These are phyloP conservation scores for Engystomops pustulosus DNA, from an alignment of 2,113 vertebrate genomes.

Conservation along the genomic window DNA sequence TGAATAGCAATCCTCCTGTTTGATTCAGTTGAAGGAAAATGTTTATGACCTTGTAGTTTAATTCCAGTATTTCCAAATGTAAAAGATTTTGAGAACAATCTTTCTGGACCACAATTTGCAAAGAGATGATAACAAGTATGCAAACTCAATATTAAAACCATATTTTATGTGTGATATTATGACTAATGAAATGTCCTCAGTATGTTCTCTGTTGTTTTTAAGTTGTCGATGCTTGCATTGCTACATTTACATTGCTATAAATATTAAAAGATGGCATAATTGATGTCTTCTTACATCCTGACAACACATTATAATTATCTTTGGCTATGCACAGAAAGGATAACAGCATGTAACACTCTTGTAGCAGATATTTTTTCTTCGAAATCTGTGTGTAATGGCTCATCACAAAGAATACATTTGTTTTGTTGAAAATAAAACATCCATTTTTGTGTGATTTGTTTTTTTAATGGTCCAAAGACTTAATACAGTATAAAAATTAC, in stretches of 20 bases:
- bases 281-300: slow-evolving; percentile 45
- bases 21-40: not conserved
- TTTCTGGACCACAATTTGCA: not conserved
- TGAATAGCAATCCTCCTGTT: not conserved
- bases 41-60: not conserved
- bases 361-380: slow-evolving; percentile 26
- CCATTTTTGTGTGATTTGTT: not conserved
- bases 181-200: slow-evolving; percentile 31
- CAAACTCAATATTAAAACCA: slow-evolving; percentile 28
- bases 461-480: not conserved
- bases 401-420: slow-evolving; percentile 35
- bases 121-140: slow-evolving; percentile 22
- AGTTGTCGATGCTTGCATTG: not conserved
- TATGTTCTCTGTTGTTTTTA: slow-evolving; percentile 19
- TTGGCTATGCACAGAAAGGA: slow-evolving; percentile 29
- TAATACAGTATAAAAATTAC: not conserved
- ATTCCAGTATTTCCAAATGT: not conserved
- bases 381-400: not conserved
- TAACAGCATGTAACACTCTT: slow-evolving; percentile 41
- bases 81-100: not conserved
- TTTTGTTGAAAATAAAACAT: not conserved
- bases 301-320: slow-evolving; percentile 46
- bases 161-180: slow-evolving; percentile 34
- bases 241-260: slow-evolving; percentile 50
- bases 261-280: slow-evolving; percentile 55